These are phyloP conservation scores for Calyptommatus sinebrachiatus DNA, from an alignment of 2,113 vertebrate species.

Conservation along the genomic window DNA sequence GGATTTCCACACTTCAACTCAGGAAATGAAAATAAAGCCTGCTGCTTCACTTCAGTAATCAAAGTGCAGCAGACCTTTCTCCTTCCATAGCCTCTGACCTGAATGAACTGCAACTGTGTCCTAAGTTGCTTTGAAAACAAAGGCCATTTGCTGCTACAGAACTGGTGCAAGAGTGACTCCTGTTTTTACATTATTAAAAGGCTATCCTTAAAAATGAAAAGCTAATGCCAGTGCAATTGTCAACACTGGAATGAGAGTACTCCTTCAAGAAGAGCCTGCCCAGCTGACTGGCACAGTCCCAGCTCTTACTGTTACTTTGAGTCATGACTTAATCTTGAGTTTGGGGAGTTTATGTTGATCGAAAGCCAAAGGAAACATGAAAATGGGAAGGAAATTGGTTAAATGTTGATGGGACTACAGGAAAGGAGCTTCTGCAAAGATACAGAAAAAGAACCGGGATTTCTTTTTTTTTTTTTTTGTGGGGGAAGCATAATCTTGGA, in stretches of 20 bases:
- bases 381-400: constrained; percentile 66
- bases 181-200: constrained; percentile 53
- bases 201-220: constrained; percentile 58
- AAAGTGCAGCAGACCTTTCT: constrained; percentile 4
- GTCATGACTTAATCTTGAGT: constrained; percentile 71
- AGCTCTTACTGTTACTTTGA: constrained; percentile 70
- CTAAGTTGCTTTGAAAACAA: constrained; percentile 22
- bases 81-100: constrained; percentile 23
- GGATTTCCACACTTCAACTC: constrained; percentile 53
- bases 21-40: constrained; percentile 56
- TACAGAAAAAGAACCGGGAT: constrained; percentile 34
- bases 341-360: constrained; percentile 69
- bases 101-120: constrained; percentile 39
- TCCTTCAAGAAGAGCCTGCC: constrained; percentile 61
- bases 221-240: constrained; percentile 60
- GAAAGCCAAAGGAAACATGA: constrained; percentile 71
- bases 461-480: no score
- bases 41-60: constrained; percentile 37
- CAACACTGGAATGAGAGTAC: constrained; percentile 67
- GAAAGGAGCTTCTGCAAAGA: constrained; percentile 44
- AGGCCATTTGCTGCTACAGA: constrained; percentile 45
- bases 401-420: constrained; percentile 64
- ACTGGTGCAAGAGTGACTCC: constrained; percentile 47
- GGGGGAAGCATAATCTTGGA: not conserved
- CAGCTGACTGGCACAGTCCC: constrained; percentile 59